Evolutionary conservation across 92 coral and sea anemone species (phyloP), one percentile per base, ranked within the genome.

Genomic region (Porites rus): DNA sequence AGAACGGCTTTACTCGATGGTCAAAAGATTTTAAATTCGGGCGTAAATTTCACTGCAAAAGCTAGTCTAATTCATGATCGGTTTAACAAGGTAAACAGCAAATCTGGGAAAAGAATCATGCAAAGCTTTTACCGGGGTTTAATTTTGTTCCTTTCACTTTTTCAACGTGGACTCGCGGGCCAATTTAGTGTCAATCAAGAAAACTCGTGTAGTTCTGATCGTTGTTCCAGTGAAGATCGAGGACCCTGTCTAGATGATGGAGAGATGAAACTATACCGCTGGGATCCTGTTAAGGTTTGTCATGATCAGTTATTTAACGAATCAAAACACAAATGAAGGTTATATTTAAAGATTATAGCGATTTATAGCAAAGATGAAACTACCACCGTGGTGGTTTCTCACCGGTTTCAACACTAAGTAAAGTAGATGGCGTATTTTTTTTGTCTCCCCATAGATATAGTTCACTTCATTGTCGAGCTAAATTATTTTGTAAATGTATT

Each of bases 251-350:
- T 66, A 38, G 89, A 92, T 17, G 80, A 86, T 66, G 87, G 91
- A 18, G 63, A 78, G 78, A 78, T 84, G 83, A 82, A 78, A 77
- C 93, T 97, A 7, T 97, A 87, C 65, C 97, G 98, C 31, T 97
- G 99, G 99, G 98, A 97, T 43, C 99, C 99, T 3, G 89, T 95
- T 12, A 91, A 86, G 95, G 99, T 97, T 75, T 76, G 89, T 67
- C n/a, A n/a, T n/a, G n/a, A n/a, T n/a, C 60, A 58, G 21, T 10
- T 11, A 38, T 38, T 54, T 10, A 56, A 56, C 61, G 4, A 56
- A 56, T 56, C 61, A 56, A 56, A 56, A 56, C 61, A 56, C 61
- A 54, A 54, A 54, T 13, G 60, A 54, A 9, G 16, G 61, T 56
- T 14, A 56, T 10, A 56, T 56, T 56, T 56, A 10, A 10, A 14